Evolutionary conservation across 2,797 vertebrate genomes (phyloP), one percentile per base, ranked within the genome.

Genomic region (Sitta carolinensis): DNA sequence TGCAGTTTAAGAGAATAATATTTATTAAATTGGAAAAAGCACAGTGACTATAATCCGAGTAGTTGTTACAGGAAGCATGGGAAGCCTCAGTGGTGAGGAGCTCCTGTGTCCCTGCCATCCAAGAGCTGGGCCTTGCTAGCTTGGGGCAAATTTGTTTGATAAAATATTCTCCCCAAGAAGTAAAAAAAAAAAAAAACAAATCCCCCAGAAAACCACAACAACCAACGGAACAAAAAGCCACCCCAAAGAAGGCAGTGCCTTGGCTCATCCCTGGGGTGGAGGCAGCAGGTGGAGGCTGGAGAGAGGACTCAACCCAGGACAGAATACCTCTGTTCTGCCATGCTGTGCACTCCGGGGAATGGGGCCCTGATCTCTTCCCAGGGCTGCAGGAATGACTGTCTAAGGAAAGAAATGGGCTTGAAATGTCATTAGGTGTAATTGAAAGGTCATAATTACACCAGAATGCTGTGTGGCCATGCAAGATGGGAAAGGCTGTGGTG

Each of bases 161-260:
- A 20, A 55, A 72, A 5, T 36, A 43, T 25, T 62, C 3, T 47
- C 0, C 10, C 10, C 1, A 1, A 72, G 4, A 77, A 17, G 2
- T 26, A 4, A 36, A 8, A 34, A 3, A 14, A 4, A 36, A 8
- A 34, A 3, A 14, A 5, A 52, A 7, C 3, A 32, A 72, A 72
- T 5, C 0, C 16, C 2, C 5, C 32, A 36, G 4, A 27, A 47
- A 54, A 15, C 3, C 34, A 4, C 10, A 52, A 6, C 0, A 13
- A 13, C 4, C 4, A 25, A 36, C 9, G 2, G 22, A 51, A 4
- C 4, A 12, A 7, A 23, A 42, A 25, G 27, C 22, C 22, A 30
- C 6, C 11, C 43, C 9, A 38, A 34, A n/a, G n/a, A n/a, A 38
- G 11, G 17, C n/a, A 10, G 19, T n/a, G 21, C n/a, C 36, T 45